These are phyloP conservation scores for Diplodus puntazzo DNA, from an alignment of 2,797 vertebrate genomes.

Conservation along the genomic window DNA sequence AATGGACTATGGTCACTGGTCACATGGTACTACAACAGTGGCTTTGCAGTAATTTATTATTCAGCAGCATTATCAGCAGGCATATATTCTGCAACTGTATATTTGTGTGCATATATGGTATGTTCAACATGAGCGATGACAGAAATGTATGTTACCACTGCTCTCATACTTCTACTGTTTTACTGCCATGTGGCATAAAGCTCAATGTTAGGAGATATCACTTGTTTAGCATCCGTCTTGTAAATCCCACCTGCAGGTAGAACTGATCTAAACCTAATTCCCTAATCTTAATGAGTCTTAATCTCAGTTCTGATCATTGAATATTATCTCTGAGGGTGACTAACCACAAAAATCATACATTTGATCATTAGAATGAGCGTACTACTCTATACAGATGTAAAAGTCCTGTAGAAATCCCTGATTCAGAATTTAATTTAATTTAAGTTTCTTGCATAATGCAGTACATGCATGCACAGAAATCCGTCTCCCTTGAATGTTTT, in stretches of 20 bases:
- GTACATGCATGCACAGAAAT: background rate
- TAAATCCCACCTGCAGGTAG: background rate
- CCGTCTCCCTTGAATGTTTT: constrained; percentile 52
- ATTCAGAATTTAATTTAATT: constrained; percentile 4
- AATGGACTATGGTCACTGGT: constrained; percentile 9
- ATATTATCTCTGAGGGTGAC: background rate
- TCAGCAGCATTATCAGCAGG: background rate
- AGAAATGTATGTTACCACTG: constrained; percentile 2
- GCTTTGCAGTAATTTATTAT: background rate
- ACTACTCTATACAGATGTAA: background rate
- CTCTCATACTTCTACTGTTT: background rate
- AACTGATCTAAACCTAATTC: background rate
- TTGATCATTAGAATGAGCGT: background rate
- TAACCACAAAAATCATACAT: background rate
- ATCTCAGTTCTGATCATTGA: background rate
- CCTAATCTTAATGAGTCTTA: background rate
- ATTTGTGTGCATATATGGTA: background rate
- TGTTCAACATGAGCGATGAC: constrained; percentile 17
- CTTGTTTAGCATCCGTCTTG: background rate
- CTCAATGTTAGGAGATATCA: too few species aligned
- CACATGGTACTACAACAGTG: background rate
- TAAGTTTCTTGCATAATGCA: constrained; percentile 34
- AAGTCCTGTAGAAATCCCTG: background rate
- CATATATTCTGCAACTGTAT: constrained; percentile 2
- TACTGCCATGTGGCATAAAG: background rate